Base-by-base conservation (phyloP, 2,797 vertebrate genomes). In the Phyllotis vaccarum region DNA sequence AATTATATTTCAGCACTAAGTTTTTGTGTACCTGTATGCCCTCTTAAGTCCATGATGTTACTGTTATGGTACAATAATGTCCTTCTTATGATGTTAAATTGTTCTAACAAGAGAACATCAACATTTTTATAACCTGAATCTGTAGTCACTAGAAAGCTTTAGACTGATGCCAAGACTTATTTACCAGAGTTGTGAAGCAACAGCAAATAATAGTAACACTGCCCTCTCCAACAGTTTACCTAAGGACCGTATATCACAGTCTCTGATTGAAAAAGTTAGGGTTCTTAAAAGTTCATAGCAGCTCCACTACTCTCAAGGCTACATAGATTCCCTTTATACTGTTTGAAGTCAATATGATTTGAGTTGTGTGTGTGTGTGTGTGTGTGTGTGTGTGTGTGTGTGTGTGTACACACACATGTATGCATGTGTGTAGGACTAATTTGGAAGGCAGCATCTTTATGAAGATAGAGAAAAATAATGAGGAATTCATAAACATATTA, bases 71-170 rank as follows among this genome's bases (percentile, higher is more conserved):
- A 75, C 12, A 37, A 64, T 91, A 24, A 66, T 8, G 75, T 6
- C 72, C 12, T 88, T 94, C 27, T 13, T 76, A 70, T 72, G 8
- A 43, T 79, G 76, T 79, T 75, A 83, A 95, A 80, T 62, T 95
- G 2, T 81, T 27, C 29, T 85, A 49, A 95, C n/a, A 52, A 8
- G n/a, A 66, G 37, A 64, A n/a, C 12, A n/a, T 34, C 70, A 75
- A 40, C 54, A 90, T 74, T 93, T 96, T 91, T 43, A 58, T 62
- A 85, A 92, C 22, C 66, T 74, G 70, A 94, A 90, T 92, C 90
- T 80, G 16, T 13, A 92, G 3, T 19, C 34, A 40, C 40, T 95
- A 82, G n/a, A 91, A 89, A 96, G 43, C 49, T 74, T 70, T 86
- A 96, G 56, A 29, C 9, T 62, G 10, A 64, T 86, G 64, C 54